These are phyloP conservation scores for Lingula anatina DNA, from an alignment of 2,888 invertebrate genomes.

Conservation along the genomic window DNA sequence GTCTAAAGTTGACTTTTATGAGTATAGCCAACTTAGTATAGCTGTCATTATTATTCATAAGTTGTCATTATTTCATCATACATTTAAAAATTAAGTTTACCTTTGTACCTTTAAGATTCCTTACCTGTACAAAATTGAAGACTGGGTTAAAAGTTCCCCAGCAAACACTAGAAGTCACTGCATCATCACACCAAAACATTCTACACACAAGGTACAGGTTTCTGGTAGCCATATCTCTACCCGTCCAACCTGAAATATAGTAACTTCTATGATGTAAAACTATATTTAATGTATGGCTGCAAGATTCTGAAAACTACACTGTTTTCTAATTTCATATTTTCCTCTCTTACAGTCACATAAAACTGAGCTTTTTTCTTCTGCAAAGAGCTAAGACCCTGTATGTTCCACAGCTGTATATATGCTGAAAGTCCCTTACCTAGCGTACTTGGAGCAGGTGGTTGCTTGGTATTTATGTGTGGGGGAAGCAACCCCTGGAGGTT, in stretches of 20 bases:
- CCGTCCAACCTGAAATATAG: too few relatives aligned
- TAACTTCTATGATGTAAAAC: too few relatives aligned
- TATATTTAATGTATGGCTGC: too few relatives aligned
- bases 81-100: not conserved
- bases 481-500: conserved; percentile 5
- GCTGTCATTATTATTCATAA: not conserved
- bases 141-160: conserved; percentile 44
- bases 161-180: conserved; percentile 42
- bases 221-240: conserved; percentile 21
- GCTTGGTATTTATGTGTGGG: not conserved
- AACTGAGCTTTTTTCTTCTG: conserved; percentile 22
- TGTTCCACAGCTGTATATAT: too few relatives aligned
- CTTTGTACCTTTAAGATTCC: too few relatives aligned
- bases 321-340: too few relatives aligned
- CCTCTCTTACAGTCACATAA: too few relatives aligned
- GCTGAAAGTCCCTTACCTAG: too few relatives aligned
- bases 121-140: conserved; percentile 45
- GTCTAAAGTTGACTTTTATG: not conserved
- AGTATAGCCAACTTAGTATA: too few relatives aligned
- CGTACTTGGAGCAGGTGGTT: too few relatives aligned
- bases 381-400: too few relatives aligned
- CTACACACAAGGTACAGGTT: conserved; percentile 47
- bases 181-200: conserved; percentile 51
- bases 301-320: too few relatives aligned
- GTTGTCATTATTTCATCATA: not conserved